Base-by-base conservation (phyloP, 2,888 invertebrate species). In the Noctua fimbriata region DNA sequence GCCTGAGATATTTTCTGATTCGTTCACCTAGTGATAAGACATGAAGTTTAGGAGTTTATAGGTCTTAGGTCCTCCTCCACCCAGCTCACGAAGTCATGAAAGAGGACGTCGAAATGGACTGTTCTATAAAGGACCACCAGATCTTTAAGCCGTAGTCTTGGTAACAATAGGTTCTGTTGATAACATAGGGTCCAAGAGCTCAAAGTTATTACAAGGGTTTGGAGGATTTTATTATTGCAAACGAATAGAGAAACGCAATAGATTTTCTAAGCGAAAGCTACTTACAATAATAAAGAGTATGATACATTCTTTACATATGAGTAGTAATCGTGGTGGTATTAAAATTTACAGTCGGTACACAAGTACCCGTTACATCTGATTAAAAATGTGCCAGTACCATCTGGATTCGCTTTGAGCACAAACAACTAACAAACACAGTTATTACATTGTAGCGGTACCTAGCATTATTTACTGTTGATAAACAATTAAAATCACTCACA, bases 391-490 rank as follows among this genome's bases (percentile, higher is more conserved):
- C 18, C 66, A 73, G 21, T 63, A 58, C n/a, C 77, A 78, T 78
- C 71, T 78, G 65, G 58, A 47, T 73, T 28, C 16, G 47, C 10
- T 69, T n/a, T n/a, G 44, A 69, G 41, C 70, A n/a, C 67, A 60
- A 83, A 55, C 69, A 58, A 49, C 18, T 32, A 69, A 73, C 76
- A 47, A 63, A 70, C 66, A 76, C 58, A 82, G 32, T 67, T 55
- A 71, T 32, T 32, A 83, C 67, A 86, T 60, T 71, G 52, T 63
- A 77, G 21, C 67, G 28, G 63, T 65, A 82, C 47, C 36, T 58
- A 84, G 49, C 76, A 79, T 69, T 82, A 81, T 79, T 79, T 55
- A 74, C 82, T 79, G 78, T 85, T 82, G 81, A 87, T 87, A 78
- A 85, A 85, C 86, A 81, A 79, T 78, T 69, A 83, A 82, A 77